phyloP scores from a whole-genome alignment of 2,888 invertebrate genomes.

The Eurytoma californica region DNA sequence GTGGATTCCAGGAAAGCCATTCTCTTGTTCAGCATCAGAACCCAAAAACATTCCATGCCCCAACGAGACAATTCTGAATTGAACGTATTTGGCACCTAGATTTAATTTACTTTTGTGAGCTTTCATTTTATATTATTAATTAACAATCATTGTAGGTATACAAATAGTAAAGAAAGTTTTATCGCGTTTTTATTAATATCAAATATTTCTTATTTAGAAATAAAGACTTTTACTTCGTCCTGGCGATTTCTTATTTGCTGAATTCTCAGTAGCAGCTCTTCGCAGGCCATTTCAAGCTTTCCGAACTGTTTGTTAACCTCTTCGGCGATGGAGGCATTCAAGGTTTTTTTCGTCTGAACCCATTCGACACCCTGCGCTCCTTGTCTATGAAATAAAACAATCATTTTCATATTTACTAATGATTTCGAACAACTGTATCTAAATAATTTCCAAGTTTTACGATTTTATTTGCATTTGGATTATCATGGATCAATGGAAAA shows the following conservation, averaged over 20 bases:
- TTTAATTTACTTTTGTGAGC: neutral
- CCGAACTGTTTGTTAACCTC: conserved; percentile 68
- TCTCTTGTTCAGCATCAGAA: conserved; percentile 77
- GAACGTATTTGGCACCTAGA: conserved; percentile 72
- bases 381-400: conserved; percentile 17
- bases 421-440: no score
- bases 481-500: no score
- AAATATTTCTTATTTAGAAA: neutral
- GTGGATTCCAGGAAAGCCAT: conserved; percentile 79
- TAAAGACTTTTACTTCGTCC: conserved; percentile 77
- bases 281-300: conserved; percentile 72
- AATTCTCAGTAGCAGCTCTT: conserved; percentile 76
- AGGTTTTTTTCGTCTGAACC: conserved; percentile 77
- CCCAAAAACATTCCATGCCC: conserved; percentile 76
- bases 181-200: no score
- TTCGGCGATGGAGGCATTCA: conserved; percentile 76
- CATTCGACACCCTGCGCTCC: conserved; percentile 78
- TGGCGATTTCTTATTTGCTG: conserved; percentile 79
- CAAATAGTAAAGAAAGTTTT: no score
- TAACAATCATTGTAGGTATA: no score
- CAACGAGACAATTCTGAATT: conserved; percentile 74
- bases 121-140: conserved; percentile 11
- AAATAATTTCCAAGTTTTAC: no score
- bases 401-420: no score
- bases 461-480: no score